Evolutionary conservation across 2,113 vertebrate species (phyloP).

Genomic region (Plotosus lineatus): DNA sequence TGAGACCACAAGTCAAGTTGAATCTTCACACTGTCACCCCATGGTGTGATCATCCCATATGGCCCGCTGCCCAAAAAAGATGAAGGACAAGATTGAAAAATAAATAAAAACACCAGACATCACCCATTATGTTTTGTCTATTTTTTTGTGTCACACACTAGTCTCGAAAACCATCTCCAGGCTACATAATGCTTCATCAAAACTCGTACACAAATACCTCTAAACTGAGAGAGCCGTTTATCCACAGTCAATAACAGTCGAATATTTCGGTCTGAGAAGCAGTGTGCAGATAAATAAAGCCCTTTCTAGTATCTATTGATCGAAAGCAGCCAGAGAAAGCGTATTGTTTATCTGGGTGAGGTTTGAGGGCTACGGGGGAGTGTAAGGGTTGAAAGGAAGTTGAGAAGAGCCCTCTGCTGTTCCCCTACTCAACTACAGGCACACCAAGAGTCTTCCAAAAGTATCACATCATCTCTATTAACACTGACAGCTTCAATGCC

Average conservation of each 20-base stretch:
- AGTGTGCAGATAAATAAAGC: neutral
- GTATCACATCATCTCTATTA: neutral
- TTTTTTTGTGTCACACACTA: neutral
- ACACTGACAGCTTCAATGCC: neutral
- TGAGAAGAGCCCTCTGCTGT: slow-evolving; percentile 33
- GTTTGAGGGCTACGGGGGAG: neutral
- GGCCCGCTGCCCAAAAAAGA: neutral
- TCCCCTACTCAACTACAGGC: slow-evolving; percentile 2
- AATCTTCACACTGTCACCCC: slow-evolving; percentile 58
- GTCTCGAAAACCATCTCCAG: neutral
- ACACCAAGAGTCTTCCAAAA: neutral
- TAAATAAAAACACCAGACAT: neutral
- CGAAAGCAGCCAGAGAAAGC: neutral
- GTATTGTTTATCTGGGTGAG: neutral
- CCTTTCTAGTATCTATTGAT: neutral
- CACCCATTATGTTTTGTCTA: neutral
- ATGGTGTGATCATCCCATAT: slow-evolving; percentile 46
- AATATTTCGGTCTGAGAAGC: neutral
- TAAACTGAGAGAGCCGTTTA: neutral
- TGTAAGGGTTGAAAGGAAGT: neutral
- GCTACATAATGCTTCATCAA: neutral
- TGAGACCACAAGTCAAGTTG: too few relatives aligned
- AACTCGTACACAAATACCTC: neutral
- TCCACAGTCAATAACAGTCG: neutral
- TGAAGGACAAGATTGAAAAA: neutral